Evolutionary conservation across 2,888 invertebrate species (phyloP).

Genomic region (Parochlus steinenii): DNA sequence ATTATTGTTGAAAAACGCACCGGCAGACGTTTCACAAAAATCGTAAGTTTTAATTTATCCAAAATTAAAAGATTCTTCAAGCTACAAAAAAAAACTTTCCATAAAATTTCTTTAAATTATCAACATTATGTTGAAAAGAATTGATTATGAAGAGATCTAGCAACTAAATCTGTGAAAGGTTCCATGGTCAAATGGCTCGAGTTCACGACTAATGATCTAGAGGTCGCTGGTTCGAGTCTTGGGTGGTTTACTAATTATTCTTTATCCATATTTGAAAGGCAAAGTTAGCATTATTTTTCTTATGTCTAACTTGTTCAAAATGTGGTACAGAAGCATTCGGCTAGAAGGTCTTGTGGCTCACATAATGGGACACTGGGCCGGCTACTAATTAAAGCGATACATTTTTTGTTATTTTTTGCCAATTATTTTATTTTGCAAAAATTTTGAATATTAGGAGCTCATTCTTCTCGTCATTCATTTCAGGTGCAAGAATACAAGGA

Average conservation of each 20-base stretch:
- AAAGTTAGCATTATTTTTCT: constrained; percentile 4
- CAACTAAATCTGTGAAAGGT: no score
- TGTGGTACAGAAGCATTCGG: constrained; percentile 6
- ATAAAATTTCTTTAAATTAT: no score
- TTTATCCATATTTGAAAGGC: constrained; percentile 4
- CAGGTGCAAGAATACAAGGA: constrained; percentile 62
- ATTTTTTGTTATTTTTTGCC: background rate
- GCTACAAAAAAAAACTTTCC: no score
- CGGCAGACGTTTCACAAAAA: constrained; percentile 62
- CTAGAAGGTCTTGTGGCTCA: background rate
- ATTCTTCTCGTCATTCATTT: constrained; percentile 16
- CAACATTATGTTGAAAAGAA: no score
- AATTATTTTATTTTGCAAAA: background rate
- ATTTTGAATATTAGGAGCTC: constrained; percentile 1
- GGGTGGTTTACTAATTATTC: constrained; percentile 4
- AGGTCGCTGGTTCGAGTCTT: background rate
- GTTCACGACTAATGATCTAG: no score
- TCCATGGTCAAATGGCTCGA: no score
- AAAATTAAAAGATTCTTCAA: background rate
- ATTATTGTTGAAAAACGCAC: constrained; percentile 64
- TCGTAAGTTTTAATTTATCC: constrained; percentile 34
- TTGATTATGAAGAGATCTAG: no score
- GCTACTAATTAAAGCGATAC: background rate
- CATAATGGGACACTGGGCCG: background rate
- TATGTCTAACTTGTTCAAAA: constrained; percentile 5